These are phyloP conservation scores for Sebastes aleutianus DNA, from an alignment of 2,797 vertebrate species.

Conservation along the genomic window DNA sequence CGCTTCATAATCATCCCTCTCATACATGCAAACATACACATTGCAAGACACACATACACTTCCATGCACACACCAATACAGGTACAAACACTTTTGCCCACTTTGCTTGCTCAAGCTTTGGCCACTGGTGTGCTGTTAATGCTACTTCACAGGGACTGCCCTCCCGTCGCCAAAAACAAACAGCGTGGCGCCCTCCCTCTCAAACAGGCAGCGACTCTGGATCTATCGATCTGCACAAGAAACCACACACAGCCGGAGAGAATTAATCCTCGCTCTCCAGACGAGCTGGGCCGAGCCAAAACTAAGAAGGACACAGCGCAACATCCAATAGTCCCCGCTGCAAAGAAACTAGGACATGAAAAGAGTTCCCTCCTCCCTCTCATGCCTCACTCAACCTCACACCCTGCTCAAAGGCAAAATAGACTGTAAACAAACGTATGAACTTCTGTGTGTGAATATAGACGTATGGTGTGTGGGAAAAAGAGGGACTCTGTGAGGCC, in stretches of 20 bases:
- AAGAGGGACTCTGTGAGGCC: not conserved
- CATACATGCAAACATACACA: slow-evolving; percentile 22
- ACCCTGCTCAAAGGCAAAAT: slow-evolving; percentile 48
- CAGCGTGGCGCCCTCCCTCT: slow-evolving; percentile 55
- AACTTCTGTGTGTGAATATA: slow-evolving; percentile 5
- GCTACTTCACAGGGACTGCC: slow-evolving; percentile 39
- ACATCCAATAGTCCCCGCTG: slow-evolving; percentile 39
- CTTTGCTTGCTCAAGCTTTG: slow-evolving; percentile 24
- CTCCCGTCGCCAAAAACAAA: slow-evolving; percentile 64
- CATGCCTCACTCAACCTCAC: slow-evolving; percentile 32
- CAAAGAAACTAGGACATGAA: slow-evolving; percentile 53
- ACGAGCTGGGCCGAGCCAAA: slow-evolving; percentile 29
- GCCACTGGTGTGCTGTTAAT: slow-evolving; percentile 37
- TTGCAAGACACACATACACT: not conserved
- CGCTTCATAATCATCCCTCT: slow-evolving; percentile 34
- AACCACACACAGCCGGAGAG: slow-evolving; percentile 47
- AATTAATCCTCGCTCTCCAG: slow-evolving; percentile 51
- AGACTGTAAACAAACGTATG: slow-evolving; percentile 43
- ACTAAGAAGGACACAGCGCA: slow-evolving; percentile 21
- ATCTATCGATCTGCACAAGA: slow-evolving; percentile 61
- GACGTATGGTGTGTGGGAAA: not conserved
- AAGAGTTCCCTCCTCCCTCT: slow-evolving; percentile 8
- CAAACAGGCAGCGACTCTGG: slow-evolving; percentile 49
- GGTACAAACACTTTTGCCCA: slow-evolving; percentile 5
- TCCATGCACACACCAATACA: not conserved